phyloP scores from a whole-genome alignment of 2,113 vertebrate genomes.

The Mystacornis crossleyi region DNA sequence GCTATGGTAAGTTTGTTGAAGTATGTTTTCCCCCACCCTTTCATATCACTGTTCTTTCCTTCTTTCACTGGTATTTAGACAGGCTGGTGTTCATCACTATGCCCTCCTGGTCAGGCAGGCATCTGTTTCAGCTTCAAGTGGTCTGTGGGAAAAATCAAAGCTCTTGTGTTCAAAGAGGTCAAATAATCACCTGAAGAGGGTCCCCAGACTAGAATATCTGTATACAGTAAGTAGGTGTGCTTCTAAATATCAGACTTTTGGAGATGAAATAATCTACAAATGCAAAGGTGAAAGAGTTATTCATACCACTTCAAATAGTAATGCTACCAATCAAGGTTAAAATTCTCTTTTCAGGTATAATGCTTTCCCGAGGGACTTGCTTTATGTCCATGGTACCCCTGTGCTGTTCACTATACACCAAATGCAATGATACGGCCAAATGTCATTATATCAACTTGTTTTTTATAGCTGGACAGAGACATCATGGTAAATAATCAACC shows the following conservation, averaged over 20 bases:
- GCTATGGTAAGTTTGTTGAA: neutral
- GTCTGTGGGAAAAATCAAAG: neutral
- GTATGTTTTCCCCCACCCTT: neutral
- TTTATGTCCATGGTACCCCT: neutral
- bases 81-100: neutral
- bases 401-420: neutral
- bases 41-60: neutral
- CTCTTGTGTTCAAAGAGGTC: neutral
- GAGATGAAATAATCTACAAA: neutral
- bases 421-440: neutral
- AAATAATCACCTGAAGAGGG: neutral
- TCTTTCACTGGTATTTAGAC: neutral
- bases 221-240: neutral
- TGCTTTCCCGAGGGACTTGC: neutral
- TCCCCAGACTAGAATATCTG: neutral
- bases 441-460: neutral
- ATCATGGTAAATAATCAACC: neutral
- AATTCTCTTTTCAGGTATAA: neutral
- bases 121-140: constrained; percentile 13
- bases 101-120: neutral
- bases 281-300: neutral
- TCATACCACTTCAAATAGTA: neutral
- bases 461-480: neutral
- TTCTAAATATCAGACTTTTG: constrained; percentile 1
- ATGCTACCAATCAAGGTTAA: neutral